Evolutionary conservation across 2,888 invertebrate genomes (phyloP).

Genomic region (Ethmia dodecea): DNA sequence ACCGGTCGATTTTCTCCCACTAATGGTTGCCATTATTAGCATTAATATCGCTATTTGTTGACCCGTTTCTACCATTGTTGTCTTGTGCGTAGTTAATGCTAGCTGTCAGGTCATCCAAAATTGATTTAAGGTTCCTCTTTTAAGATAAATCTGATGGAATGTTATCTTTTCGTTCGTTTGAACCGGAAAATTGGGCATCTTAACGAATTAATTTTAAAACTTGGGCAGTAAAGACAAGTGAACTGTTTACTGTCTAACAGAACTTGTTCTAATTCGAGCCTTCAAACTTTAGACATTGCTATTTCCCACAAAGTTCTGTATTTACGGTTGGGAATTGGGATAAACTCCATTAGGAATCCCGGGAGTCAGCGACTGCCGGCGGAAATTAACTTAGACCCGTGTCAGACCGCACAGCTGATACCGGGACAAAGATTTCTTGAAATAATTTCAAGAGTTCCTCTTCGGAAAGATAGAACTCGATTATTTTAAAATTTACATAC

Average conservation of each 20-base stretch:
- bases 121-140: slow-evolving; percentile 9
- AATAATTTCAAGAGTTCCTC: slow-evolving; percentile 4
- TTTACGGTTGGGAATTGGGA: slow-evolving; percentile 32
- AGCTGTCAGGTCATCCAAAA: slow-evolving; percentile 7
- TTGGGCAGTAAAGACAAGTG: slow-evolving; percentile 16
- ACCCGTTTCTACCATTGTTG: slow-evolving; percentile 3
- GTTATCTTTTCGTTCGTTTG: slow-evolving; percentile 17
- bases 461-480: background rate
- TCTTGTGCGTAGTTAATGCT: slow-evolving; percentile 4
- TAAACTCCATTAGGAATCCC: slow-evolving; percentile 45
- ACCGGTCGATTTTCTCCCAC: slow-evolving; percentile 29
- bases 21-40: slow-evolving; percentile 33
- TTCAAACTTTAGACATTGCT: slow-evolving; percentile 6
- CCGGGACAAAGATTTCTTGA: slow-evolving; percentile 20
- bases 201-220: slow-evolving; percentile 27
- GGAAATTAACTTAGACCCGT: slow-evolving; percentile 59
- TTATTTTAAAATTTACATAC: slow-evolving; percentile 4
- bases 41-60: slow-evolving; percentile 10
- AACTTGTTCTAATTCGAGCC: slow-evolving; percentile 11
- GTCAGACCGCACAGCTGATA: slow-evolving; percentile 37
- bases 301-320: slow-evolving; percentile 24
- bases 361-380: slow-evolving; percentile 27
- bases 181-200: slow-evolving; percentile 15
- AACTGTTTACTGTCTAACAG: slow-evolving; percentile 7
- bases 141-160: slow-evolving; percentile 18